These are phyloP conservation scores for Philaethria dido DNA, from an alignment of 2,888 invertebrate species.

Conservation along the genomic window DNA sequence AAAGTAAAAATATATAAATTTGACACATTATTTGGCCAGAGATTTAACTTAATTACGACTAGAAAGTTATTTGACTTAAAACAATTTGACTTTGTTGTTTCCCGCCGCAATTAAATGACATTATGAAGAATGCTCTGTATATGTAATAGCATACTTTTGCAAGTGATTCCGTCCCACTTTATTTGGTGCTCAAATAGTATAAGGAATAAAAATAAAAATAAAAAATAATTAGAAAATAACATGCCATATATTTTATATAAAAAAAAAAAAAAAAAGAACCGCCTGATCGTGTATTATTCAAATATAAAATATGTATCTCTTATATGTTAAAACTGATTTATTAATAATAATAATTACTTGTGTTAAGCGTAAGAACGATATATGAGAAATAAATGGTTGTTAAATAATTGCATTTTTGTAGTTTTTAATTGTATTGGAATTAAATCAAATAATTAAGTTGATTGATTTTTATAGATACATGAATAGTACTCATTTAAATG, in stretches of 20 bases:
- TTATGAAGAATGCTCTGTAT: too few relatives aligned
- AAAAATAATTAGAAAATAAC: conserved; percentile 68
- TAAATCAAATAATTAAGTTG: neutral
- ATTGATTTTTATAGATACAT: too few relatives aligned
- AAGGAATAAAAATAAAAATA: conserved; percentile 49
- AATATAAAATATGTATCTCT: conserved; percentile 52
- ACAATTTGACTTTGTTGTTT: too few relatives aligned
- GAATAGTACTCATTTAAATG: too few relatives aligned
- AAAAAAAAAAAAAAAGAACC: conserved; percentile 72
- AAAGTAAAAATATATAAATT: too few relatives aligned
- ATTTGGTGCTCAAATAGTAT: conserved; percentile 57
- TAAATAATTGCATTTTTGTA: too few relatives aligned
- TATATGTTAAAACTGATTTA: conserved; percentile 43
- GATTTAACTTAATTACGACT: too few relatives aligned
- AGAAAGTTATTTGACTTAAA: neutral
- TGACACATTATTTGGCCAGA: too few relatives aligned
- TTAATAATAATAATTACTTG: conserved; percentile 32
- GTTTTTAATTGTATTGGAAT: too few relatives aligned
- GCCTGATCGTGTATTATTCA: conserved; percentile 63
- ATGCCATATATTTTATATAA: conserved; percentile 79
- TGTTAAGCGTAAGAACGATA: conserved; percentile 50
- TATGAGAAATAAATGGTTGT: neutral
- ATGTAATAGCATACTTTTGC: neutral
- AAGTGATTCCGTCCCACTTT: conserved; percentile 31
- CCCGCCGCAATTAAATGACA: too few relatives aligned